Evolutionary conservation across 2,113 vertebrate species (phyloP).

Genomic region (Ptyas mucosa): DNA sequence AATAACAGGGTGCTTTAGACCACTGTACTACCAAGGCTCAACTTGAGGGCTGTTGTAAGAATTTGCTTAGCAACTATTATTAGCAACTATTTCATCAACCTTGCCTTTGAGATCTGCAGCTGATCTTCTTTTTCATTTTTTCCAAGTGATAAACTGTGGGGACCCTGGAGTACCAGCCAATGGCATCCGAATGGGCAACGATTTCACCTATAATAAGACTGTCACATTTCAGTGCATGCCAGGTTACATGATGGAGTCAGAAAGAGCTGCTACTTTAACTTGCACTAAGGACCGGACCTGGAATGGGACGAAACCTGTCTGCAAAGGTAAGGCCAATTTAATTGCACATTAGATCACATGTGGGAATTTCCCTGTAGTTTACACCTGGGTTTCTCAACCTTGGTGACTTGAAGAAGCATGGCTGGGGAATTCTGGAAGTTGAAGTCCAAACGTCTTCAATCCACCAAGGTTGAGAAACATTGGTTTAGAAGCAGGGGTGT

Average conservation of each 20-base stretch:
- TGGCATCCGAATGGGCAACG: slow-evolving; percentile 83
- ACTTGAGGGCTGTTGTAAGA: not conserved
- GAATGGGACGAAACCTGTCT: slow-evolving; percentile 90
- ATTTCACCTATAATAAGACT: slow-evolving; percentile 84
- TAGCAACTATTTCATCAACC: not conserved
- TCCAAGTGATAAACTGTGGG: slow-evolving; percentile 91
- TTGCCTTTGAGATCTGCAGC: not conserved
- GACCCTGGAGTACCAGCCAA: slow-evolving; percentile 93
- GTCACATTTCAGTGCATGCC: slow-evolving; percentile 88
- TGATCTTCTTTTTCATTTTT: not conserved
- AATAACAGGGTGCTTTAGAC: too few relatives aligned
- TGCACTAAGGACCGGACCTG: slow-evolving; percentile 96
- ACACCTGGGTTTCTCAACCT: not conserved
- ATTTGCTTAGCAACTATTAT: not conserved
- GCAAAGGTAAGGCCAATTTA: slow-evolving; percentile 78
- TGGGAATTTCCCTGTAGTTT: not conserved
- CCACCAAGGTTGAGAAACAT: too few relatives aligned
- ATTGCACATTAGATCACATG: not conserved
- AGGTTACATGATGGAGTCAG: slow-evolving; percentile 89
- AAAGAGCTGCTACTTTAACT: slow-evolving; percentile 80
- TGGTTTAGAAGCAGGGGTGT: too few relatives aligned
- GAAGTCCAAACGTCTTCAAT: not conserved
- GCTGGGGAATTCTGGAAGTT: not conserved
- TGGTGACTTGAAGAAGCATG: not conserved
- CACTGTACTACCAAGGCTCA: too few relatives aligned